These are phyloP conservation scores for Melanaphis sacchari DNA, from an alignment of 1,140 invertebrate species.

Conservation along the genomic window DNA sequence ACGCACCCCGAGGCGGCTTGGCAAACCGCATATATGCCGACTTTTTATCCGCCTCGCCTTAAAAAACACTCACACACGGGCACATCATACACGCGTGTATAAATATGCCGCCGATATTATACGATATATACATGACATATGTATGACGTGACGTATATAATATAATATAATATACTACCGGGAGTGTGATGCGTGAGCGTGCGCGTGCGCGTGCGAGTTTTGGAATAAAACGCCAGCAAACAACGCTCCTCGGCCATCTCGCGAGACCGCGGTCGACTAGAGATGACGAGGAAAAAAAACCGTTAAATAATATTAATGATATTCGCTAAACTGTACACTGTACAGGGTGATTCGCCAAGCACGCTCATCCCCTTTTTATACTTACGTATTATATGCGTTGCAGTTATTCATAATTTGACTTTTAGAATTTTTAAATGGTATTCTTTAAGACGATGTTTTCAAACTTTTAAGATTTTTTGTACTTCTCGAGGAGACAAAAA, in stretches of 20 bases:
- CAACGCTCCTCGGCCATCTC: background rate
- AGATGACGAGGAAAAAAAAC: background rate
- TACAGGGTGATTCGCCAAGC: background rate
- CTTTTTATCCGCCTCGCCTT: conserved; percentile 49
- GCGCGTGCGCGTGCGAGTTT: background rate
- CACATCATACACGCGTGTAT: background rate
- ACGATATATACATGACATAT: background rate
- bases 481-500: background rate
- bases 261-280: background rate
- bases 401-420: background rate
- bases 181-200: conserved; percentile 27
- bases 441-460: background rate
- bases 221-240: background rate
- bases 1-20: conserved; percentile 34
- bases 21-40: conserved; percentile 23
- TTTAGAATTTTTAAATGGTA: background rate
- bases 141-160: background rate
- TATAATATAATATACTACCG: background rate
- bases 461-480: background rate
- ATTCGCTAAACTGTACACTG: background rate
- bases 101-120: conserved; percentile 1
- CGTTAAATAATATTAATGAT: background rate
- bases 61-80: background rate
- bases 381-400: background rate
- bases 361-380: background rate